Percentiles rank a stretch among this genome's conserved stretches.
These are phyloP conservation scores for Acrossocheilus fasciatus DNA, from an alignment of 2,797 vertebrate genomes.

Conservation along the genomic window DNA sequence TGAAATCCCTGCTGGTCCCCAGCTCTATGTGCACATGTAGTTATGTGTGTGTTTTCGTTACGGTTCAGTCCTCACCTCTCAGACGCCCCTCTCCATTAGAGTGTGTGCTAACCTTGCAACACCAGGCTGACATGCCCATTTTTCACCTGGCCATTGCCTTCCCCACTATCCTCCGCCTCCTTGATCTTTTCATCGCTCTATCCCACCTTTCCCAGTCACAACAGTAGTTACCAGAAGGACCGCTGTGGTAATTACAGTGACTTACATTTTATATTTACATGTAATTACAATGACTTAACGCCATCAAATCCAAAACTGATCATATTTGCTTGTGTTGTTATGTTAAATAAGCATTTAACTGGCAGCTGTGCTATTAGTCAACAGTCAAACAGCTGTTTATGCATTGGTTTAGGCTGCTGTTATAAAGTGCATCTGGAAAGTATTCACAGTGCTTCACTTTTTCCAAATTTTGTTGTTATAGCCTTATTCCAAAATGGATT, in stretches of 20 bases:
- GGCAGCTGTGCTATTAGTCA: background rate
- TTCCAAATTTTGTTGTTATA: too few species aligned
- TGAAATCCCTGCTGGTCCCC: background rate
- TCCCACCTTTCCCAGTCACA: background rate
- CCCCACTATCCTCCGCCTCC: slow-evolving; percentile 16
- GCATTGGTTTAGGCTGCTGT: background rate
- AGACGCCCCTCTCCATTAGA: slow-evolving; percentile 66
- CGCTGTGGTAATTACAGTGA: background rate
- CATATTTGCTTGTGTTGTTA: background rate
- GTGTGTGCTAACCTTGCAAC: slow-evolving; percentile 78
- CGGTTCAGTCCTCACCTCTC: slow-evolving; percentile 57
- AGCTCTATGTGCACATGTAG: background rate
- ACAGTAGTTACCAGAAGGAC: background rate
- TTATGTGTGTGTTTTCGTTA: background rate
- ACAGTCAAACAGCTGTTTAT: background rate
- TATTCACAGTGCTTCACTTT: too few species aligned
- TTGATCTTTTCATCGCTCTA: background rate
- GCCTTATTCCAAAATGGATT: too few species aligned
- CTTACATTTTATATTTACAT: background rate
- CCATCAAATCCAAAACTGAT: background rate
- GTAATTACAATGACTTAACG: background rate
- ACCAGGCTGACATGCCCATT: slow-evolving; percentile 73
- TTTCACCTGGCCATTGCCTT: slow-evolving; percentile 66
- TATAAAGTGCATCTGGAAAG: background rate
- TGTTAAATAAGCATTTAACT: background rate